These are phyloP conservation scores for Proctacanthus coquilletti DNA, from an alignment of 1,140 invertebrate species.

Conservation along the genomic window DNA sequence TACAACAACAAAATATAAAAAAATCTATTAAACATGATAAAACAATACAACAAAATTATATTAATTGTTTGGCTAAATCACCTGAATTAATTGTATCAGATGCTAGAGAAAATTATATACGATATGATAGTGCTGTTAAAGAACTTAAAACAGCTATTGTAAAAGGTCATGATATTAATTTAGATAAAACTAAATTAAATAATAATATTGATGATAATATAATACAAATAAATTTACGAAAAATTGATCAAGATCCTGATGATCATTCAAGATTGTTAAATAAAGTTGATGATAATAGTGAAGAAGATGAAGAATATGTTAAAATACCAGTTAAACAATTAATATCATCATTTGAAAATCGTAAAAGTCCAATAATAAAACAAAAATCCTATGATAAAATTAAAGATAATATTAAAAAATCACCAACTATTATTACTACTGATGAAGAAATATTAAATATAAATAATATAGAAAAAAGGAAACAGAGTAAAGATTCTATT, in stretches of 20 bases:
- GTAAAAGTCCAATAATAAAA: too few species aligned
- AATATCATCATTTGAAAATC: conserved; percentile 39
- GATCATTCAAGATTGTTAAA: too few species aligned
- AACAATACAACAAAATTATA: background rate
- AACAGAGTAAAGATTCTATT: too few species aligned
- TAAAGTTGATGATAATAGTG: conserved; percentile 1
- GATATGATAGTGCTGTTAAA: background rate
- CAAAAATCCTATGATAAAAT: too few species aligned
- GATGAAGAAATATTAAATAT: too few species aligned
- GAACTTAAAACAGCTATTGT: background rate
- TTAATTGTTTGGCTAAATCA: background rate
- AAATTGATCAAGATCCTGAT: background rate
- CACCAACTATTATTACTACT: too few species aligned
- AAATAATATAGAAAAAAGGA: too few species aligned
- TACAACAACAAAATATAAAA: background rate
- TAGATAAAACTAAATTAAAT: background rate
- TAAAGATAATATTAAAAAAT: too few species aligned
- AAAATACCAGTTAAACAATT: conserved; percentile 45
- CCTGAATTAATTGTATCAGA: background rate
- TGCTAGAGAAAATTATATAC: background rate
- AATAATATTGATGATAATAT: background rate
- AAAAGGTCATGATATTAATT: background rate
- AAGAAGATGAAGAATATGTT: conserved; percentile 33
- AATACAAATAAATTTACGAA: conserved; percentile 2
- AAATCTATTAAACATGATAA: too few species aligned